These are phyloP conservation scores for Onchidella celtica DNA, from an alignment of 2,888 invertebrate species.

Conservation along the genomic window DNA sequence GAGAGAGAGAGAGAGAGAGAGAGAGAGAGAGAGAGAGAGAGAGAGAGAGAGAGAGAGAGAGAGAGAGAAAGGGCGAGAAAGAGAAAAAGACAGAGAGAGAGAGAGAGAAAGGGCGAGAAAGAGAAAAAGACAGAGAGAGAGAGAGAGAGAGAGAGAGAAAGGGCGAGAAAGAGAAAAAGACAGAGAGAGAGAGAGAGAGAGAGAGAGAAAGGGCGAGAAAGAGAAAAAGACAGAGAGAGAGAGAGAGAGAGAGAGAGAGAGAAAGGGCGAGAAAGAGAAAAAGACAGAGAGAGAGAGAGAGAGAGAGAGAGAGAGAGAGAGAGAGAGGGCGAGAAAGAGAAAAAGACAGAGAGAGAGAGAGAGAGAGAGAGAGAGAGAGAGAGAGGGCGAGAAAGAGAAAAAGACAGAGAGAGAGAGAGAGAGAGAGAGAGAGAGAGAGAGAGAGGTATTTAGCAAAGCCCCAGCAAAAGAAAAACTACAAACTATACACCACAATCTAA, in stretches of 20 bases:
- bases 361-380: neutral
- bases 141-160: neutral
- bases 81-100: too few species aligned
- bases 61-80: too few species aligned
- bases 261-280: neutral
- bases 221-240: neutral
- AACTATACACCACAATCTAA: too few species aligned
- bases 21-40: neutral
- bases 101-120: too few species aligned
- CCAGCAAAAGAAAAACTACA: neutral
- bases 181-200: neutral
- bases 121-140: neutral
- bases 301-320: slow-evolving; percentile 1
- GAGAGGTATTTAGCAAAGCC: too few species aligned
- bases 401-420: neutral
- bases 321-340: slow-evolving; percentile 1
- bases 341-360: neutral
- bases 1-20: neutral
- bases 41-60: too few species aligned
- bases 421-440: neutral
- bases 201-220: too few species aligned
- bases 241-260: neutral
- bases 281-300: neutral
- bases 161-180: slow-evolving; percentile 6
- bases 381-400: neutral